Percentiles rank a stretch among this genome's conserved stretches.
phyloP scores from a whole-genome alignment of 2,888 invertebrate genomes.

The Standfussiana lucernea region DNA sequence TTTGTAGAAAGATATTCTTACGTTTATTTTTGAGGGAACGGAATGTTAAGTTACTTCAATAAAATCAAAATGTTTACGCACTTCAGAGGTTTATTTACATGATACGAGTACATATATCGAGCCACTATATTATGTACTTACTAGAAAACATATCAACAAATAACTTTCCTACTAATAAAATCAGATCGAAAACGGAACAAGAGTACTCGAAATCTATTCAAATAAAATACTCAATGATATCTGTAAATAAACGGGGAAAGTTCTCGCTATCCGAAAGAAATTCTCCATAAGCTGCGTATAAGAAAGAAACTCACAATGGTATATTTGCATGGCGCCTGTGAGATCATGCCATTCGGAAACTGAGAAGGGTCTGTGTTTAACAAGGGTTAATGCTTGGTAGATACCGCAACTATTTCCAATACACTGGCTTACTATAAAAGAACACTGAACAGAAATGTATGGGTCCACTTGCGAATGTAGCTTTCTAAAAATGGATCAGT shows the following conservation, averaged over 20 bases:
- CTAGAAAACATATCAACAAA: slow-evolving; percentile 14
- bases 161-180: slow-evolving; percentile 21
- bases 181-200: slow-evolving; percentile 46
- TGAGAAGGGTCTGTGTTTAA: slow-evolving; percentile 86
- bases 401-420: slow-evolving; percentile 78
- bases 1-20: neutral
- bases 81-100: neutral
- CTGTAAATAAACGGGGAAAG: slow-evolving; percentile 60
- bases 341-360: slow-evolving; percentile 77
- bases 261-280: slow-evolving; percentile 60
- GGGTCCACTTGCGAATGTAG: slow-evolving; percentile 50
- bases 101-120: neutral
- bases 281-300: slow-evolving; percentile 58
- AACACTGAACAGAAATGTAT: slow-evolving; percentile 60
- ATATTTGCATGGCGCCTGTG: slow-evolving; percentile 80
- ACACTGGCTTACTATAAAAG: slow-evolving; percentile 78
- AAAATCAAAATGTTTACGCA: neutral
- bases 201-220: slow-evolving; percentile 59
- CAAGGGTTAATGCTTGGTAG: slow-evolving; percentile 83
- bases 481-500: slow-evolving; percentile 45
- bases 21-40: neutral
- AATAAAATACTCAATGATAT: slow-evolving; percentile 64
- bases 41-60: neutral
- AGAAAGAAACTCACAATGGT: slow-evolving; percentile 60
- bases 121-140: neutral